These are phyloP conservation scores for Hiodon alosoides DNA, from an alignment of 2,113 vertebrate species.

Conservation along the genomic window DNA sequence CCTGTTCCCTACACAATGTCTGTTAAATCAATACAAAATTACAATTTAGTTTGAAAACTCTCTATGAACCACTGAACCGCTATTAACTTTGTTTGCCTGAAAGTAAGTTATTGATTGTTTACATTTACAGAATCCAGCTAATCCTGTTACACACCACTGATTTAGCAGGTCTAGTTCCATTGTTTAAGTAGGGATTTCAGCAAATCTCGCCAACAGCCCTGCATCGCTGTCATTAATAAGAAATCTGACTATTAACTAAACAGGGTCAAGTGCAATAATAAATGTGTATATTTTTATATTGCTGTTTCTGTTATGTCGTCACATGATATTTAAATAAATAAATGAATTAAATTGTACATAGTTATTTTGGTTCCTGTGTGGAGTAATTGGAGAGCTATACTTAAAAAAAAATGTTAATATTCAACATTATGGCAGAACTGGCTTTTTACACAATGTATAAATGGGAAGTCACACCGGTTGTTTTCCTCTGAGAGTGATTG, in stretches of 20 bases:
- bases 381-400: neutral
- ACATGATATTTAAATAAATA: conserved; percentile 52
- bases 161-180: no score
- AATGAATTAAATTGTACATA: conserved; percentile 29
- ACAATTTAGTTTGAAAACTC: no score
- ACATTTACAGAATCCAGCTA: no score
- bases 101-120: neutral
- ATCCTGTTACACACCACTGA: no score
- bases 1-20: conserved; percentile 1
- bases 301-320: conserved; percentile 26
- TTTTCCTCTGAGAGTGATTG: no score
- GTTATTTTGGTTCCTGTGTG: conserved; percentile 30
- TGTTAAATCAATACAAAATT: neutral
- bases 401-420: no score
- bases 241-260: conserved; percentile 12
- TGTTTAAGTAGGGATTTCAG: no score
- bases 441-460: no score
- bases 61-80: neutral
- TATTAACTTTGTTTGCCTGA: neutral
- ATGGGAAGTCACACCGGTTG: no score
- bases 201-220: no score
- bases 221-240: neutral
- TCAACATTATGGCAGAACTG: no score
- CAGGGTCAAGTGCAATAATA: conserved; percentile 55
- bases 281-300: conserved; percentile 22